These are phyloP conservation scores for Psococerastis gibbosa DNA, from an alignment of 2,888 invertebrate species.

Conservation along the genomic window DNA sequence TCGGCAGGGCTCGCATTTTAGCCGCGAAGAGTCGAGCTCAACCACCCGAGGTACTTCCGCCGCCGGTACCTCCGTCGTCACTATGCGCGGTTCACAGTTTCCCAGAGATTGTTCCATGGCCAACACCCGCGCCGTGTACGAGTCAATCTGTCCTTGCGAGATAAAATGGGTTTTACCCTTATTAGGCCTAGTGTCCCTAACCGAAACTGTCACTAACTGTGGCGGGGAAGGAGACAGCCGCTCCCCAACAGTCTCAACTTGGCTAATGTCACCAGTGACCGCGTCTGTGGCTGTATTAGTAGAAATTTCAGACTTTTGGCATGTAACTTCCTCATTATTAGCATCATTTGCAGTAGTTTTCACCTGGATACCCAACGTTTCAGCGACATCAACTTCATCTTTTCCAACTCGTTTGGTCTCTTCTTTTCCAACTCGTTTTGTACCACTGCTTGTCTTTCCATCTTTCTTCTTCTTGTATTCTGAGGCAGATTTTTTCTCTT, in stretches of 20 bases:
- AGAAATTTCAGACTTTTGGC: not conserved
- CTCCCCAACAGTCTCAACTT: not conserved
- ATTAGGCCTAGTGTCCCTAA: not conserved
- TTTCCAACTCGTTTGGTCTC: not conserved
- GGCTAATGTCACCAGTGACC: too few relatives aligned
- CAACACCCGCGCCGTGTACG: slow-evolving; percentile 3
- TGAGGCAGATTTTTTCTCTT: slow-evolving; percentile 9
- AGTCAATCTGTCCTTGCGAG: slow-evolving; percentile 2
- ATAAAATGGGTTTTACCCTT: slow-evolving; percentile 3
- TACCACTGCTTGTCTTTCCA: not conserved
- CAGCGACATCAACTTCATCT: not conserved
- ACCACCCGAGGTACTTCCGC: slow-evolving; percentile 12
- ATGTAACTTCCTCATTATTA: not conserved
- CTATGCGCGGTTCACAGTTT: not conserved
- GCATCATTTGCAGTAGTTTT: not conserved
- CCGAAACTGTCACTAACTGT: not conserved
- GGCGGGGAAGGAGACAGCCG: not conserved
- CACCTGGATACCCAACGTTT: not conserved
- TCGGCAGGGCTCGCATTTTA: not conserved
- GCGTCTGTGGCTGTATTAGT: not conserved
- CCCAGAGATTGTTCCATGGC: slow-evolving; percentile 10
- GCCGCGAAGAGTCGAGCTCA: slow-evolving; percentile 7
- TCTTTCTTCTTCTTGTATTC: not conserved
- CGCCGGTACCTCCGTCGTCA: not conserved
- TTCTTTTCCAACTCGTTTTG: not conserved